Evolutionary conservation across 2,113 vertebrate species (phyloP), one percentile per base, ranked within the genome.

Genomic region (Xiphorhynchus elegans): DNA sequence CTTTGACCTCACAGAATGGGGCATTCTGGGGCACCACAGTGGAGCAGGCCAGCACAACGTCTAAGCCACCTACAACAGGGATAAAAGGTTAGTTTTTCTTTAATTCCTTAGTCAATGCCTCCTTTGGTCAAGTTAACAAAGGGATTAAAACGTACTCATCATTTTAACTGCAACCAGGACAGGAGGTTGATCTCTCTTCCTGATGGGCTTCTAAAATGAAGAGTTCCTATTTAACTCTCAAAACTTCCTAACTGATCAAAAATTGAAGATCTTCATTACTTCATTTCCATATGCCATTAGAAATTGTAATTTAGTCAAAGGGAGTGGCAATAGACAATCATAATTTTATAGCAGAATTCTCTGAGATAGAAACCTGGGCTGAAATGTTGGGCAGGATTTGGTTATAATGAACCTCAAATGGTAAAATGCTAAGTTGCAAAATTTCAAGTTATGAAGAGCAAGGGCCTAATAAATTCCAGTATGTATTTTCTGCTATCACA

Each of bases 1-100:
- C 83, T 96, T 29, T 95, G 95, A 96, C 85, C 88, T 90, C 93
- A 91, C 26, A 96, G 95, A 95, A 93, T 89, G 68, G 85, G 73
- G 50, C 79, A 95, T 92, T 96, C 93, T 95, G 90, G 80, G 87
- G 81, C 89, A 89, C 89, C 52, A 0, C 83, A 92, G 87, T 84
- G 67, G 53, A 97, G 95, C 73, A 92, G 93, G 86, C 95, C 90
- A 95, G 84, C 66, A 87, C 44, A 96, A 89, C 35, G 2, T 66
- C 90, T 96, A 94, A 96, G 90, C 56, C 56, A 97, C 94, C 96
- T 95, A 95, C 53, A 95, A 95, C 0, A 19, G 86, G 93, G 94
- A 94, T 91, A 95, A 92, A 87, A 84, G 19, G n/a, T 92, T 93
- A 95, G 69, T 69, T 92, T 74, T 96, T 87, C 80, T 78, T 79